Evolutionary conservation across 2,113 vertebrate genomes (phyloP).

Genomic region (Ivindomyrus marchei): DNA sequence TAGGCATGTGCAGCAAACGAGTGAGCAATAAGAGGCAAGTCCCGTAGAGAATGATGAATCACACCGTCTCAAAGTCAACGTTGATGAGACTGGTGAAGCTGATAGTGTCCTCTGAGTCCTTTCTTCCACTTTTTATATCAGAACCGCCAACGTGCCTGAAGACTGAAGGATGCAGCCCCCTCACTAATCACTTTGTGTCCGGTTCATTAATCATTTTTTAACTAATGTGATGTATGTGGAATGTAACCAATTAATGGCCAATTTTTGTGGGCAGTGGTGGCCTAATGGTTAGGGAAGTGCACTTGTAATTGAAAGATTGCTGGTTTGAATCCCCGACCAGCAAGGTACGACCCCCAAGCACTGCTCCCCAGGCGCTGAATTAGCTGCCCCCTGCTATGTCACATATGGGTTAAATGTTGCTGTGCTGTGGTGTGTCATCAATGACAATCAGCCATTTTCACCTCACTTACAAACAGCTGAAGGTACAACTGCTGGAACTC

Average conservation of each 20-base stretch:
- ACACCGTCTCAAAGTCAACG: neutral
- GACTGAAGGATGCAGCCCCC: neutral
- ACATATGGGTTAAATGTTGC: neutral
- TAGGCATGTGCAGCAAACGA: neutral
- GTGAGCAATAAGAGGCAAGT: neutral
- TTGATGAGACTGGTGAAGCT: neutral
- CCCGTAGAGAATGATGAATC: neutral
- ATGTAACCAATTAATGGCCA: neutral
- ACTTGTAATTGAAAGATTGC: neutral
- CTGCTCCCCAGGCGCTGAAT: neutral
- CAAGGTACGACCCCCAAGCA: neutral
- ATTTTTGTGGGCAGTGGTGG: neutral
- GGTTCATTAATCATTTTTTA: neutral
- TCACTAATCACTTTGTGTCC: neutral
- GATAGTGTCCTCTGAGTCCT: neutral
- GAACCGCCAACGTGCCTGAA: neutral
- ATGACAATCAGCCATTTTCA: neutral
- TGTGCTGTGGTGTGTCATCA: neutral
- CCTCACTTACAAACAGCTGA: neutral
- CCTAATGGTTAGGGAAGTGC: neutral
- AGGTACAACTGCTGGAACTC: neutral
- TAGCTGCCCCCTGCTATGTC: neutral
- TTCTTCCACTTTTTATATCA: neutral
- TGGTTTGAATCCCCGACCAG: neutral
- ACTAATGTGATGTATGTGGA: neutral